phyloP scores from a whole-genome alignment of 2,113 vertebrate species.

The Glaucomys volans region DNA sequence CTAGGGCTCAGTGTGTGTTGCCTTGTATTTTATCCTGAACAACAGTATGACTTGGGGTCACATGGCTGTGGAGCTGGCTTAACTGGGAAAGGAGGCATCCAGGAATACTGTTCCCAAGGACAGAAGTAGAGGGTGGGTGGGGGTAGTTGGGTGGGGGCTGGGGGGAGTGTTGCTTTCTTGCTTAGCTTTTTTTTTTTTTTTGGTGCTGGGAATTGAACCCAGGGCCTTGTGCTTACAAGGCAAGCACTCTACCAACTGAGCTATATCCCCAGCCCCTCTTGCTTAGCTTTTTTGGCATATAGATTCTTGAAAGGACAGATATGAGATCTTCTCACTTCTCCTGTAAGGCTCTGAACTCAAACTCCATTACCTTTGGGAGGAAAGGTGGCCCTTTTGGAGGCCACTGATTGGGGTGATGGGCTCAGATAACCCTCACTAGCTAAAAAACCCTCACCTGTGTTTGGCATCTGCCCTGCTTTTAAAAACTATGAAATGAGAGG shows the following conservation, averaged over 20 bases:
- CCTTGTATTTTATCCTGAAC: background rate
- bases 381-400: background rate
- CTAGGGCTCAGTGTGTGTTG: conserved; percentile 14
- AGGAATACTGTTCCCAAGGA: background rate
- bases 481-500: conserved; percentile 39
- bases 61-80: background rate
- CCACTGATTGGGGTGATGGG: background rate
- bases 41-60: background rate
- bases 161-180: background rate
- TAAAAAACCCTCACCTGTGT: background rate
- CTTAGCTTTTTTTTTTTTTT: background rate
- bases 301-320: background rate
- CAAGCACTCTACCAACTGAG: no score
- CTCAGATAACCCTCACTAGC: background rate
- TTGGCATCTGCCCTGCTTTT: background rate
- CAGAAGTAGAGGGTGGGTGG: background rate
- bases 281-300: background rate
- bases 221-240: no score
- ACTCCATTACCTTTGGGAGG: background rate
- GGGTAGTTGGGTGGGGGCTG: background rate
- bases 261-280: no score
- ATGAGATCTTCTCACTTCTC: background rate
- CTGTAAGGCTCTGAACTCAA: background rate
- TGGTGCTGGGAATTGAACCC: no score
- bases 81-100: background rate